Evolutionary conservation across 2,888 invertebrate genomes (phyloP), one percentile per base, ranked within the genome.

Genomic region (Crioceris asparagi): DNA sequence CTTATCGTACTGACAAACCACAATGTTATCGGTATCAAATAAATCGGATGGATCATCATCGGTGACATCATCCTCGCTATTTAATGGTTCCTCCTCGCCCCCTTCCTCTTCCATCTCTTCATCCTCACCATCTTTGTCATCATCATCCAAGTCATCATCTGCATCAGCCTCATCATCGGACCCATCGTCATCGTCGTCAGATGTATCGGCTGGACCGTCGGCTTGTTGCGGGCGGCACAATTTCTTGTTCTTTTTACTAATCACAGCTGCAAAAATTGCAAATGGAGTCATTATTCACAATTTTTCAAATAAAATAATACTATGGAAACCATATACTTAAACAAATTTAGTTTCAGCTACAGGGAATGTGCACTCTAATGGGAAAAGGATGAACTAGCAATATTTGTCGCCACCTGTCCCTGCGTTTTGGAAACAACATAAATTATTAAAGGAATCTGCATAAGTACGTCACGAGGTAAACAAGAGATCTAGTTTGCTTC

Each of bases 1-100:
- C 87, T 98, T 98, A 69, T 98, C 98, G 69, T 97, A 98, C 67
- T 98, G 98, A 65, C 98, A 99, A 41, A 98, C 97, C 44, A 99
- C 92, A 39, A 98, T 96, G 72, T 98, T 97, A 53, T 98, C 97
- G 27, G 97, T 94, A 56, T 98, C 97, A 69, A 97, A 98, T 69
- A 97, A 97, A 64, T 96, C 94, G 44, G 82, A 74, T 0, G 90
- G 83, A 59, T 93, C 88, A 56, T 94, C 96, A 61, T 96, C 96
- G 32, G 94, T 94, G 4, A 96, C 93, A 68, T 97, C 96, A 67
- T 97, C 97, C 54, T 82, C 92, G 4, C 93, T 93, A 65, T 96
- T 96, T 1, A 97, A 69, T 0, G 96, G 96, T 59, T 96, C 94
- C 70, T 94, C 64, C 49, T 63, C 62, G 10, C 53, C 54, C 15